A percentile compares a stretch with the other conserved stretches of the same genome.
Evolutionary conservation across 1,140 invertebrate genomes (phyloP).

Genomic region (fruit fly (Drosophila melanogaster)): DNA sequence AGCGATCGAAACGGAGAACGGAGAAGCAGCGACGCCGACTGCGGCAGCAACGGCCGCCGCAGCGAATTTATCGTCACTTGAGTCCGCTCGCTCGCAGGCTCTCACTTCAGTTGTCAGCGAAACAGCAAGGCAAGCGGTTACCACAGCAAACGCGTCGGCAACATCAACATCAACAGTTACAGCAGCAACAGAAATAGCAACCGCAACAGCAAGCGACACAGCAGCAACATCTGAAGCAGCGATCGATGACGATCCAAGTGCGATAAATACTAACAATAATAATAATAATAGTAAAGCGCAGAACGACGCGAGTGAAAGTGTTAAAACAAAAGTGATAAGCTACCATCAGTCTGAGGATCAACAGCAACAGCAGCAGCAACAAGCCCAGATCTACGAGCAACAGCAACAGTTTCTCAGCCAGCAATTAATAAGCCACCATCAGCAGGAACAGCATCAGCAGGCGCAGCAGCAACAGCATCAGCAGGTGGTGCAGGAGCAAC

Average conservation of each 20-base stretch:
- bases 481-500: constrained; percentile 23
- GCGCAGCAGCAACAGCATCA: constrained; percentile 48
- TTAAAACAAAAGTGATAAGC: constrained; percentile 80
- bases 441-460: constrained; percentile 32
- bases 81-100: constrained; percentile 69
- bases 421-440: constrained; percentile 43
- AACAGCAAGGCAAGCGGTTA: constrained; percentile 78
- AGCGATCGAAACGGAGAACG: constrained; percentile 38
- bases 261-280: constrained; percentile 68
- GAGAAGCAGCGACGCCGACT: constrained; percentile 29
- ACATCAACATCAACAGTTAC: constrained; percentile 25
- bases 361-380: constrained; percentile 37
- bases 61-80: constrained; percentile 78
- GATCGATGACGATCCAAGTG: constrained; percentile 43
- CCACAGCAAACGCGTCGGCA: constrained; percentile 45
- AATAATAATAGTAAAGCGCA: constrained; percentile 25
- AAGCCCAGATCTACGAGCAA: constrained; percentile 41
- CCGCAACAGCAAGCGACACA: constrained; percentile 13
- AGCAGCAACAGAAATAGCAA: constrained; percentile 29
- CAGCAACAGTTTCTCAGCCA: constrained; percentile 61
- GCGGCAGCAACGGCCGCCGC: constrained; percentile 51
- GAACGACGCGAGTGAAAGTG: constrained; percentile 73
- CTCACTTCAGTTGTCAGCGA: constrained; percentile 81
- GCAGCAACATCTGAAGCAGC: constrained; percentile 33
- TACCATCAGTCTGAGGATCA: constrained; percentile 61